Evolutionary conservation across 1,140 invertebrate species (phyloP), one percentile per base, ranked within the genome.

Genomic region (Paraescarpia echinospica): DNA sequence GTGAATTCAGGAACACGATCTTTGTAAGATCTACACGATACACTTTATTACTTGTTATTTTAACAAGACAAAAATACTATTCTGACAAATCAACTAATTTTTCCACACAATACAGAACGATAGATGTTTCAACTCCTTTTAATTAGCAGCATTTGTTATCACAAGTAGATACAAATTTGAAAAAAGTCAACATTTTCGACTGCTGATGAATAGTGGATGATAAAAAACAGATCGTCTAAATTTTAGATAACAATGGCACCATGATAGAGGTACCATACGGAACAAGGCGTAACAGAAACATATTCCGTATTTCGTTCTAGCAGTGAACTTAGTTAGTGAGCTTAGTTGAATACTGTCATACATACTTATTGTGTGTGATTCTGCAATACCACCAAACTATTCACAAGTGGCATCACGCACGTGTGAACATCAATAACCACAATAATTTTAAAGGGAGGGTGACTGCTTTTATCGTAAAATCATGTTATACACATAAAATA

Each of bases 271-370:
- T 27, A 77, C 22, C 59, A 77, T 4, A 77, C 22, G 14, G 22
- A 77, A 31, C 59, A 4, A 77, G 59, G 22, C 59, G 22, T 77
- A 77, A 27, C 22, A 27, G 14, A 77, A 12, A 14, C 22, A 77
- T 18, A 77, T 22, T 77, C 22, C 9, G 22, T 18, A 77, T 27
- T 18, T 77, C 22, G 22, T 77, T 77, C 59, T 27, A 77, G 59
- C 59, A 77, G 27, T 77, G 59, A 77, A 77, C 59, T 77, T 77
- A 77, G n/a, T n/a, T n/a, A n/a, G n/a, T n/a, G n/a, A n/a, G 59
- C 59, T 77, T 77, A 77, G 27, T 77, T 77, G 59, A 77, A 77
- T 77, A 77, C 59, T 77, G 59, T 77, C 59, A 77, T 77, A 77
- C 27, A 77, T 77, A 51, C 18, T 0, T 51, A 18, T 51, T 51